These are phyloP conservation scores for Drosophila anomelani DNA, from an alignment of 2,888 invertebrate genomes.

Conservation along the genomic window DNA sequence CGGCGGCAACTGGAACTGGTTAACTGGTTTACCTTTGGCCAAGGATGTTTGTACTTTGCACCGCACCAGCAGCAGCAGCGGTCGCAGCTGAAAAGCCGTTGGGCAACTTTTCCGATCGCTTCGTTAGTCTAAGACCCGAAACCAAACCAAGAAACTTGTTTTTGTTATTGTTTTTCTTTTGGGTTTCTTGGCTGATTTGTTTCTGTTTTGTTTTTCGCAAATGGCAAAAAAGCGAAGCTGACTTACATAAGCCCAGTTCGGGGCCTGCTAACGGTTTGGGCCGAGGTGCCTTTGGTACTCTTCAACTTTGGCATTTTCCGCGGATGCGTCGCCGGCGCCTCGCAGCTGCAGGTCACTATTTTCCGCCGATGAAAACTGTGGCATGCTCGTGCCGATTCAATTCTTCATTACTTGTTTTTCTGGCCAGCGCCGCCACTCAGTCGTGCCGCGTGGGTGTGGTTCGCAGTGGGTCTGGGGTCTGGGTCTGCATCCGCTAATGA, in stretches of 20 bases:
- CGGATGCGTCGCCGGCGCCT: constrained; percentile 44
- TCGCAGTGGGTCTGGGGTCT: constrained; percentile 36
- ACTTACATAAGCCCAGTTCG: constrained; percentile 68
- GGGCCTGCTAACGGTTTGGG: constrained; percentile 34
- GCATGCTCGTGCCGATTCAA: constrained; percentile 54
- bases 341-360: constrained; percentile 65
- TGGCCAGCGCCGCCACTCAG: constrained; percentile 51
- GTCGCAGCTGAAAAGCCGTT: constrained; percentile 62
- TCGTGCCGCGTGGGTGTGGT: constrained; percentile 70
- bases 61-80: constrained; percentile 7
- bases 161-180: constrained; percentile 25
- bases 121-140: constrained; percentile 39
- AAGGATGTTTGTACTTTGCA: constrained; percentile 70
- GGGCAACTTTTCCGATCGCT: constrained; percentile 67
- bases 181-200: constrained; percentile 27
- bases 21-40: constrained; percentile 80
- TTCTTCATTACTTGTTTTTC: constrained; percentile 27
- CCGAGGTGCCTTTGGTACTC: constrained; percentile 50
- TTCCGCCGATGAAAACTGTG: constrained; percentile 61
- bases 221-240: constrained; percentile 46
- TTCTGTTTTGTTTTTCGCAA: constrained; percentile 30
- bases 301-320: constrained; percentile 73
- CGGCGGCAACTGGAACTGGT: constrained; percentile 50
- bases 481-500: constrained; percentile 29
- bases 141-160: constrained; percentile 65